Percentiles rank a stretch among this genome's conserved stretches.
These are phyloP conservation scores for Nicator chloris DNA, from an alignment of 2,113 vertebrate genomes.

Conservation along the genomic window DNA sequence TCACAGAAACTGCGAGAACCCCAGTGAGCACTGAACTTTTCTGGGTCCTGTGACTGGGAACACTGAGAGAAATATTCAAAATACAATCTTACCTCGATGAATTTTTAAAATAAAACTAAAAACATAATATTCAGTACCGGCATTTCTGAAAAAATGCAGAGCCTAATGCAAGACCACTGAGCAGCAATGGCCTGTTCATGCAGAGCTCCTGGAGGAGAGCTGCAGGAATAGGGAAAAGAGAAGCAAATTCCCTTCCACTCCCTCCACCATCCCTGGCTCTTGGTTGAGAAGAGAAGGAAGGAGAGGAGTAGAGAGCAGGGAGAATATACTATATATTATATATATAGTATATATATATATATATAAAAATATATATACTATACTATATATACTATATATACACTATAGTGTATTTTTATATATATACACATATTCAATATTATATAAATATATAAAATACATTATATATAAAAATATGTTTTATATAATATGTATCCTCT, in stretches of 20 bases:
- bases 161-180: neutral
- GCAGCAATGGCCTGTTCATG: neutral
- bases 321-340: neutral
- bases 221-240: neutral
- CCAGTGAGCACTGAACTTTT: neutral
- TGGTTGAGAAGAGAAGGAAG: neutral
- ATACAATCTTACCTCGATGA: fast-evolving
- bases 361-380: too few species aligned
- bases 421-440: too few species aligned
- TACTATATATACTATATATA: too few species aligned
- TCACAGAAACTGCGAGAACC: neutral
- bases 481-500: too few species aligned
- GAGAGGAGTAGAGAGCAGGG: neutral
- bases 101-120: neutral
- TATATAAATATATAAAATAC: neutral
- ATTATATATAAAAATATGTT: neutral
- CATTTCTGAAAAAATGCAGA: neutral
- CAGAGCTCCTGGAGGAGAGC: neutral
- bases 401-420: too few species aligned
- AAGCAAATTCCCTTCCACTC: neutral
- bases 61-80: neutral
- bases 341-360: too few species aligned
- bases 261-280: neutral
- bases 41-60: neutral
- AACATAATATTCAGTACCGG: neutral